Conservation (phyloP, 2,797 vertebrate genomes). For the Cuculus canorus region DNA sequence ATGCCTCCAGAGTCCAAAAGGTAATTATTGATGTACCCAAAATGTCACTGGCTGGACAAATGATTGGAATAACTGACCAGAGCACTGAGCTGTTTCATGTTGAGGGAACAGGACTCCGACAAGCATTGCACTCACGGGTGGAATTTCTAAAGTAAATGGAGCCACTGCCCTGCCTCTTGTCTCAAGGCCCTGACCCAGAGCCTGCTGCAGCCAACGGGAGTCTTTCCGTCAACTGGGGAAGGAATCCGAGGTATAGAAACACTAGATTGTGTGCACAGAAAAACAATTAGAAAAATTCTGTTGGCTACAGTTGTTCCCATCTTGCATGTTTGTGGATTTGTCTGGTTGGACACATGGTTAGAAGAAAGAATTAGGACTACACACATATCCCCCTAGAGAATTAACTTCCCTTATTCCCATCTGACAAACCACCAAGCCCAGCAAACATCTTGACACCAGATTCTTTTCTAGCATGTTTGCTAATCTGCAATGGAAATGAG, state of each 20-base stretch:
- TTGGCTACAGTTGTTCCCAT: conserved; percentile 42
- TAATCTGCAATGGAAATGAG: neutral
- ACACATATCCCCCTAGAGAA: conserved; percentile 29
- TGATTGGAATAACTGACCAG: neutral
- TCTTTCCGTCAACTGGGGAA: conserved; percentile 3
- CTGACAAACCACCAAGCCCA: conserved; percentile 25
- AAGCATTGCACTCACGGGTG: neutral
- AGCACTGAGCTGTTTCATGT: neutral
- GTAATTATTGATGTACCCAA: neutral
- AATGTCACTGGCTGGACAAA: neutral
- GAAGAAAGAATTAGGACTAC: conserved; percentile 47
- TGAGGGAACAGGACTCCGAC: neutral
- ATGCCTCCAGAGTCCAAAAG: neutral
- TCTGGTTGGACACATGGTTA: conserved; percentile 25
- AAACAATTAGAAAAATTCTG: conserved; percentile 35
- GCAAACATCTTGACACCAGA: conserved; percentile 51
- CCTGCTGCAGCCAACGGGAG: neutral
- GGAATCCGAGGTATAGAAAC: conserved; percentile 2
- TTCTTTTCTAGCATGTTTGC: neutral
- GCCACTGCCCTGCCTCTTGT: neutral
- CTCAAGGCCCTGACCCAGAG: neutral
- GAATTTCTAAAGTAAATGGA: conserved; percentile 35
- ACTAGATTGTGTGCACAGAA: neutral
- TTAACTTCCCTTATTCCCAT: conserved; percentile 34
- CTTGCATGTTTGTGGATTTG: conserved; percentile 53